phyloP scores from a whole-genome alignment of 2,797 vertebrate species.

The Myotis pilosus region DNA sequence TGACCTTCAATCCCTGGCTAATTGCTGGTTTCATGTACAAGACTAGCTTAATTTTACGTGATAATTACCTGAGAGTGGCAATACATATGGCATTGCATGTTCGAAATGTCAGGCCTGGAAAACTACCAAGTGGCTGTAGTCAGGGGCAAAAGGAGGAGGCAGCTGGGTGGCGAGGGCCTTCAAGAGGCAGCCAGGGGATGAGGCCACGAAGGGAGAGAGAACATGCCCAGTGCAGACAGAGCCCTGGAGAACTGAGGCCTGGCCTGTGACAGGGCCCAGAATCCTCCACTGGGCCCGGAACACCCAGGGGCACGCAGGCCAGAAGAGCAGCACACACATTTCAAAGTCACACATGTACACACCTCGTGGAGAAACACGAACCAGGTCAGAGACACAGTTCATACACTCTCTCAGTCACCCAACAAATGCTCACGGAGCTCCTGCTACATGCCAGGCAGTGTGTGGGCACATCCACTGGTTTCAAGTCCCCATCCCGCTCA shows the following conservation, averaged over 20 bases:
- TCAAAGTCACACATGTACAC: not conserved
- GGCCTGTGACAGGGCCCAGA: not conserved
- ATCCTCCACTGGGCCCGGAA: not conserved
- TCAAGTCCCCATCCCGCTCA: not conserved
- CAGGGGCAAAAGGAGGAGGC: slow-evolving; percentile 59
- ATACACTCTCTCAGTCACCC: not conserved
- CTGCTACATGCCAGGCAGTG: not conserved
- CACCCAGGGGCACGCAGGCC: not conserved
- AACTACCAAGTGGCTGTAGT: slow-evolving; percentile 81
- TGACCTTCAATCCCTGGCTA: slow-evolving; percentile 89
- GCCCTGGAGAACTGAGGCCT: not conserved
- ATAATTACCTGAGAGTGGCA: slow-evolving; percentile 88
- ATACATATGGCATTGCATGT: slow-evolving; percentile 84
- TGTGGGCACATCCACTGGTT: not conserved
- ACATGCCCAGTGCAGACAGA: not conserved
- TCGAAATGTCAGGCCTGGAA: slow-evolving; percentile 86
- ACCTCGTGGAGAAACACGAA: not conserved
- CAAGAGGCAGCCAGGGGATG: slow-evolving; percentile 57
- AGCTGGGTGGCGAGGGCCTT: not conserved
- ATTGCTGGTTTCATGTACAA: slow-evolving; percentile 88
- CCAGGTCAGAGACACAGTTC: not conserved
- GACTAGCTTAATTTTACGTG: slow-evolving; percentile 87
- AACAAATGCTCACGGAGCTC: not conserved
- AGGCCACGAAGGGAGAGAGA: slow-evolving; percentile 7
- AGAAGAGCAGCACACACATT: not conserved